Base-by-base conservation (phyloP, 2,888 invertebrate genomes). In the Protodeltote pygarga region DNA sequence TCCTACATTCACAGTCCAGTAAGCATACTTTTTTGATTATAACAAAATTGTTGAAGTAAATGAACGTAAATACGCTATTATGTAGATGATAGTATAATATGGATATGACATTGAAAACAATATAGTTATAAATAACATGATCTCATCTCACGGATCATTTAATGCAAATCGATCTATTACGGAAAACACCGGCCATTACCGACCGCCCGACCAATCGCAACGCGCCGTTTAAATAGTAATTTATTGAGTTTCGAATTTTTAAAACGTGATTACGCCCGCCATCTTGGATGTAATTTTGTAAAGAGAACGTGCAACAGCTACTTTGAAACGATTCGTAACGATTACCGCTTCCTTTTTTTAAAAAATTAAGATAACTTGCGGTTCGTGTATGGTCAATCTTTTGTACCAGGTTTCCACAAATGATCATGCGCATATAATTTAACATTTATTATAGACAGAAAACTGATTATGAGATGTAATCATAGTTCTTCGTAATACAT, bases 151-250 rank as follows among this genome's bases (percentile, higher is more conserved):
- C 76, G 88, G 84, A 73, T 74, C 85, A 88, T 90, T 89, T 87
- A 89, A 90, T 85, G 82, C 88, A 87, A 89, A 90, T 89, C 87
- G 87, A 85, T 87, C 84, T 84, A 87, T 87, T 86, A 87, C 81
- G 72, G 77, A 76, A 77, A 83, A 79, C 77, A 72, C 65, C 69
- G 73, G 75, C 73, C 72, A 86, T 89, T 87, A 87, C 83, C 59
- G 60, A 69, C 51, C 72, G 69, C 49, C 62, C 78, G 67, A 62
- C 87, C 87, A 87, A 89, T 88, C 81, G 74, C 53, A 76, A 71
- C 60, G 68, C 73, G 62, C 71, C 81, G 67, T 83, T 82, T 83
- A 83, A 80, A 82, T 77, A 75, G 81, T 87, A 87, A 87, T 85
- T 86, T 85, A 85, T 89, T 82, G 83, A 83, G 81, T 77, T 85